phyloP scores from a whole-genome alignment of 2,888 invertebrate genomes.

The Epiblema foenella region DNA sequence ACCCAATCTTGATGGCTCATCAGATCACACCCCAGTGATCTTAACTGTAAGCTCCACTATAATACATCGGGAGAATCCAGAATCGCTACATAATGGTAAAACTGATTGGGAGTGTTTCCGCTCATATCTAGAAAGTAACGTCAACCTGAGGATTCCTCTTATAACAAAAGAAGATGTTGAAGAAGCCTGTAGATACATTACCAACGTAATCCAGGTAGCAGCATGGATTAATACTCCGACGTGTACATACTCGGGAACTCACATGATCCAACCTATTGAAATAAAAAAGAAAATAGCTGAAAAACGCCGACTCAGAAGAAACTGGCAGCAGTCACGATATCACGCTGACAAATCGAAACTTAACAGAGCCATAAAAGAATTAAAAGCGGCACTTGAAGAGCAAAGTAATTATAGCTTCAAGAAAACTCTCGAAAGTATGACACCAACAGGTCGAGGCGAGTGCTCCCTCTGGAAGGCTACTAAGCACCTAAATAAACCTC shows the following conservation, averaged over 20 bases:
- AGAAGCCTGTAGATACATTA: constrained; percentile 30
- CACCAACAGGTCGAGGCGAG: too few relatives aligned
- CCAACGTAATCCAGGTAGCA: constrained; percentile 41
- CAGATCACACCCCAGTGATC: constrained; percentile 37
- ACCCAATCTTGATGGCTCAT: constrained; percentile 28
- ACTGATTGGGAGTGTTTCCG: constrained; percentile 40
- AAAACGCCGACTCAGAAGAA: constrained; percentile 43
- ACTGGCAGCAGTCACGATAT: constrained; percentile 34
- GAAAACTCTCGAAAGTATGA: too few relatives aligned
- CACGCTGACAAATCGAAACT: constrained; percentile 28
- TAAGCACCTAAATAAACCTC: too few relatives aligned
- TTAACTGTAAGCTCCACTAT: constrained; percentile 33
- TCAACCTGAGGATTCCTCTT: constrained; percentile 21
- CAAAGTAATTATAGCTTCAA: too few relatives aligned
- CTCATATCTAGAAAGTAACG: constrained; percentile 20
- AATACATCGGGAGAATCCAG: not conserved
- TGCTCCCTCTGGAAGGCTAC: too few relatives aligned
- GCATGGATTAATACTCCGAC: too few relatives aligned
- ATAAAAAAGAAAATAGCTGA: constrained; percentile 40
- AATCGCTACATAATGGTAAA: constrained; percentile 12
- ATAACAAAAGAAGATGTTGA: constrained; percentile 33
- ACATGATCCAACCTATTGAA: constrained; percentile 18
- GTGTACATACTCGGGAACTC: constrained; percentile 25
- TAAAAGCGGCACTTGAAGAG: constrained; percentile 5
- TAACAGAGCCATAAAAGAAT: constrained; percentile 18